A percentile compares a stretch with the other conserved stretches of the same genome.
Conservation (phyloP, 2,888 invertebrate genomes). For the Eristalinus aeneus region DNA sequence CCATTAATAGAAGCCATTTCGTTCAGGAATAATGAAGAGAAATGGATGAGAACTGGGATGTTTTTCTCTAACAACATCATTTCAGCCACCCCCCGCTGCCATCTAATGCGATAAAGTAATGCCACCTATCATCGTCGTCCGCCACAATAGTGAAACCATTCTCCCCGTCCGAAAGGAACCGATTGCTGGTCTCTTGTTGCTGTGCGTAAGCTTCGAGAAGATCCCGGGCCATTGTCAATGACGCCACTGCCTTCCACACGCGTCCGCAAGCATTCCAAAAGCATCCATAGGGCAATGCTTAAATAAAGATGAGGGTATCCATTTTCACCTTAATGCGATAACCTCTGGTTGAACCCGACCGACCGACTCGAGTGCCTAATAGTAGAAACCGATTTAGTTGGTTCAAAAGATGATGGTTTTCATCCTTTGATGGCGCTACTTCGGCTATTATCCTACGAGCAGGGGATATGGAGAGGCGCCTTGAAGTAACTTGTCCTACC, state of each 20-base stretch:
- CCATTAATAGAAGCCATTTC: neutral
- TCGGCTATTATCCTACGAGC: neutral
- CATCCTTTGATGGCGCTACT: slow-evolving; percentile 13
- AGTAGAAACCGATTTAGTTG: slow-evolving; percentile 9
- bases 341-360: neutral
- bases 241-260: neutral
- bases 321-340: neutral
- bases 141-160: neutral
- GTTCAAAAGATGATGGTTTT: slow-evolving; percentile 7
- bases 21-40: neutral
- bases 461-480: neutral
- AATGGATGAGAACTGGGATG: neutral
- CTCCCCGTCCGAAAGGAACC: neutral
- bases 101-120: neutral
- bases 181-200: neutral
- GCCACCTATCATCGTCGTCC: neutral
- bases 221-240: neutral
- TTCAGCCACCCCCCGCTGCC: neutral
- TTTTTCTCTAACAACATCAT: neutral
- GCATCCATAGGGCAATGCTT: neutral
- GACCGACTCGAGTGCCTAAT: neutral
- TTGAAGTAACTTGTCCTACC: neutral
- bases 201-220: neutral
- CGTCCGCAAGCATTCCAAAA: no score
- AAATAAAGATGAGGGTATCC: neutral